A percentile compares a stretch with the other conserved stretches of the same genome.
Conservation (phyloP, 2,113 vertebrate genomes). For the Rhea pennata region DNA sequence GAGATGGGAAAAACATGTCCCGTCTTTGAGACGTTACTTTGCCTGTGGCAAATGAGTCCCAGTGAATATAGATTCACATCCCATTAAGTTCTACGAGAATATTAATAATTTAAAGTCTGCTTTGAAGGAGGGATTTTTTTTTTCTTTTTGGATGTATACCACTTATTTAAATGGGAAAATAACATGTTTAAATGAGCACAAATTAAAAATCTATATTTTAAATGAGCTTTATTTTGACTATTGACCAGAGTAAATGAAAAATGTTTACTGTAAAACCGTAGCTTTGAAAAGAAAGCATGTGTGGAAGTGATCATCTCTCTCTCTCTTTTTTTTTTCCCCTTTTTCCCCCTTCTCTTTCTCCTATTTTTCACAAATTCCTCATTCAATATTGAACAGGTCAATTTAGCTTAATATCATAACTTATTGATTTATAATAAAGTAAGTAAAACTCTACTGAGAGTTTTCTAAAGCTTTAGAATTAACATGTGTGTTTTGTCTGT, state of each 20-base stretch:
- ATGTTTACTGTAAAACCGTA: neutral
- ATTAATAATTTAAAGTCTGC: neutral
- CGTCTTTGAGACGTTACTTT: too few relatives aligned
- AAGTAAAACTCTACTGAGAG: neutral
- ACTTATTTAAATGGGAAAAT: neutral
- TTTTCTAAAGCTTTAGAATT: neutral
- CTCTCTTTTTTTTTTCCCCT: too few relatives aligned
- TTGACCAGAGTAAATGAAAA: neutral
- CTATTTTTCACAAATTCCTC: neutral
- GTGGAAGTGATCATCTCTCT: accelerated
- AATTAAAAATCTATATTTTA: neutral
- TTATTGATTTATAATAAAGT: neutral
- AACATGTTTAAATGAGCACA: neutral
- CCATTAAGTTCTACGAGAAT: neutral
- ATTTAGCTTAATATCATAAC: neutral
- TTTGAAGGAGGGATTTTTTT: accelerated
- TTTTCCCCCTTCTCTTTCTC: accelerated
- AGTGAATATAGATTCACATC: neutral
- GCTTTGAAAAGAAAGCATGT: neutral
- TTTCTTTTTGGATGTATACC: too few relatives aligned
- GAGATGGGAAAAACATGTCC: neutral
- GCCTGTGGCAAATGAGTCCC: neutral
- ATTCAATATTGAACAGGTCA: neutral
- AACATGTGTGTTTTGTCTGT: neutral
- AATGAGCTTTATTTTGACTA: neutral